These are phyloP conservation scores for Venusia cambrica DNA, from an alignment of 2,888 invertebrate genomes.

Conservation along the genomic window DNA sequence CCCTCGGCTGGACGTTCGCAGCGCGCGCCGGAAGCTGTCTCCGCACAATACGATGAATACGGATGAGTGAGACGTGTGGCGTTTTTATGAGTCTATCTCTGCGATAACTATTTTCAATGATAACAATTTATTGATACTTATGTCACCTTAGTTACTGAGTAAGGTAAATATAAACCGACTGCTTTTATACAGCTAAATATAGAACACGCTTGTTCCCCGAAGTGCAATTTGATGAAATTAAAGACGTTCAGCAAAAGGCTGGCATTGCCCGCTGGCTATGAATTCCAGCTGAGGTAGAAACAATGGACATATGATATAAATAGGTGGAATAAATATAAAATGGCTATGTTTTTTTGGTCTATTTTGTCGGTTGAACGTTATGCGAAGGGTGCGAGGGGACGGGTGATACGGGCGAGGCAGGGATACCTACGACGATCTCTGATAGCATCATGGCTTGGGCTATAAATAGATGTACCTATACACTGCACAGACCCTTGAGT, in stretches of 20 bases:
- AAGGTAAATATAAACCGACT: too few species aligned
- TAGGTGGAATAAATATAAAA: slow-evolving; percentile 73
- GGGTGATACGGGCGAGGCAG: slow-evolving; percentile 64
- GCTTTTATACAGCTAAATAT: too few species aligned
- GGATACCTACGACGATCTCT: slow-evolving; percentile 50
- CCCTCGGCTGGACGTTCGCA: slow-evolving; percentile 40
- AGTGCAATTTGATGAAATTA: slow-evolving; percentile 52
- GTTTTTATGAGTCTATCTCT: slow-evolving; percentile 37
- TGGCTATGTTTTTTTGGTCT: slow-evolving; percentile 63
- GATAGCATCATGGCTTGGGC: slow-evolving; percentile 69
- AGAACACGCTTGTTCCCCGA: slow-evolving; percentile 14
- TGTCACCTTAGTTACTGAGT: too few species aligned
- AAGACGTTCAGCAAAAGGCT: slow-evolving; percentile 49
- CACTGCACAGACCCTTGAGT: slow-evolving; percentile 76
- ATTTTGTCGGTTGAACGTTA: slow-evolving; percentile 69
- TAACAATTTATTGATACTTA: slow-evolving; percentile 42
- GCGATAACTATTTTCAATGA: slow-evolving; percentile 29
- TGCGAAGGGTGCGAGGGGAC: slow-evolving; percentile 72
- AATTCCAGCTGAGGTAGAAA: slow-evolving; percentile 63
- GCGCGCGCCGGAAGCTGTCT: slow-evolving; percentile 64
- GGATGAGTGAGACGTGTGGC: slow-evolving; percentile 67
- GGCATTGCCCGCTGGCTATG: slow-evolving; percentile 61
- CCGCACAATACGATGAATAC: slow-evolving; percentile 70
- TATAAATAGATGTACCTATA: slow-evolving; percentile 77
- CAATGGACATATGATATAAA: slow-evolving; percentile 76